Evolutionary conservation across 2,113 vertebrate species (phyloP), one percentile per base, ranked within the genome.

Genomic region (Phasianus colchicus): DNA sequence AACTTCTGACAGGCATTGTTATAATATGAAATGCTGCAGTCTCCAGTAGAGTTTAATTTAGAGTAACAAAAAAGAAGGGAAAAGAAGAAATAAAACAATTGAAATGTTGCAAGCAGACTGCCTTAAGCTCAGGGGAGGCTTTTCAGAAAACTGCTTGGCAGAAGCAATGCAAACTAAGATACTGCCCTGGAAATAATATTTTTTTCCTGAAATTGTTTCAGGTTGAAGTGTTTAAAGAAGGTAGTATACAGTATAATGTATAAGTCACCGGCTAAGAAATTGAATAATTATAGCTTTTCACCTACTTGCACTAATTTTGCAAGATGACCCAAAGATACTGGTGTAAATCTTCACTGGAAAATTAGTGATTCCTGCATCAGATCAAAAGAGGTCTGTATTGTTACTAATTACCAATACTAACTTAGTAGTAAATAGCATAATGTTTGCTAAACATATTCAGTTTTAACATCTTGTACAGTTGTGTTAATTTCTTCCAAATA

Each of bases 11-110:
- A 97, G 92, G 73, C 88, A 80, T 89, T 88, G 70, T 78, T 86
- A 80, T 65, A 76, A 88, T 88, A 86, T 43, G 76, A 95, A 94
- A 97, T 75, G 43, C 64, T 91, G 82, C 79, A 60, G 86, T 95
- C 86, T 95, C 66, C 66, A 73, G 64, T 92, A 89, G 89, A 89
- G 48, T 94, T 94, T 95, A 86, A 95, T 96, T 96, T 91, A 96
- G 78, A 97, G 61, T 73, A 95, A 89, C 63, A 94, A 80, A 78
- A 90, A 95, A 95, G 81, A 91, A 42, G 7, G 29, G 8, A 83
- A 85, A 81, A 82, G 50, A 88, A 86, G 72, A 94, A 91, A 91
- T 73, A 85, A 92, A 88, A 72, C 71, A 65, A 95, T 34, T 74
- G 83, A 90, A 90, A 92, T 73, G 89, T 87, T 92, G 64, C 54